Conservation (phyloP, 1,140 invertebrate genomes). For the Proales similis region DNA sequence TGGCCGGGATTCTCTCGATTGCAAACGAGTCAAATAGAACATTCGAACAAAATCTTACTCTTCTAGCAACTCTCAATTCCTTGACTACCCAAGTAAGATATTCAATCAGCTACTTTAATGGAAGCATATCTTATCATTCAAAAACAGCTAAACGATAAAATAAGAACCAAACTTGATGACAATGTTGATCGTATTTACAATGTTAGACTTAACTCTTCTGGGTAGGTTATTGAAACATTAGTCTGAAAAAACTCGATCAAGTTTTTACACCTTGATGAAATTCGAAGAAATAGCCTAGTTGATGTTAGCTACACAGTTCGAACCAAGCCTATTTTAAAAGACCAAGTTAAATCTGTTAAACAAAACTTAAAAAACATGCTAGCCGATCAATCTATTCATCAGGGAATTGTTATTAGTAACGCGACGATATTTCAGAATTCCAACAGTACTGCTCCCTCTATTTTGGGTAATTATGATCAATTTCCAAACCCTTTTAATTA, state of each 20-base stretch:
- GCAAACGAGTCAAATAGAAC: constrained; percentile 12
- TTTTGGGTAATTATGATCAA: too few species aligned
- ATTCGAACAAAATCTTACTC: constrained; percentile 25
- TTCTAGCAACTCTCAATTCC: constrained; percentile 1
- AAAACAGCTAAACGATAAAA: not conserved
- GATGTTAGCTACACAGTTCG: constrained; percentile 11
- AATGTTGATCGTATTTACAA: constrained; percentile 32
- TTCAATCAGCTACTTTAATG: constrained; percentile 1
- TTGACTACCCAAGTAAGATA: constrained; percentile 13
- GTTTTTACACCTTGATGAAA: not conserved
- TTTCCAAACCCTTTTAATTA: too few species aligned
- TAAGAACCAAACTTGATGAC: constrained; percentile 2
- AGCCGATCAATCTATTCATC: too few species aligned
- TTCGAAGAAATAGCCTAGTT: not conserved
- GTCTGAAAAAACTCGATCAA: not conserved
- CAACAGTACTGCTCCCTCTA: too few species aligned
- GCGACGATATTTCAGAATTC: too few species aligned
- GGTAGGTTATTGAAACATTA: not conserved
- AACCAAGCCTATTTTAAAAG: not conserved
- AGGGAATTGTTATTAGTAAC: too few species aligned
- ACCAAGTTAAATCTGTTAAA: not conserved
- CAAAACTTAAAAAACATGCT: constrained; percentile 5
- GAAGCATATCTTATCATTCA: constrained; percentile 12
- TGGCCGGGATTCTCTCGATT: not conserved
- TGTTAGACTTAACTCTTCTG: not conserved